Evolutionary conservation across 2,888 invertebrate species (phyloP).

Genomic region (Brachyopa scutellaris): DNA sequence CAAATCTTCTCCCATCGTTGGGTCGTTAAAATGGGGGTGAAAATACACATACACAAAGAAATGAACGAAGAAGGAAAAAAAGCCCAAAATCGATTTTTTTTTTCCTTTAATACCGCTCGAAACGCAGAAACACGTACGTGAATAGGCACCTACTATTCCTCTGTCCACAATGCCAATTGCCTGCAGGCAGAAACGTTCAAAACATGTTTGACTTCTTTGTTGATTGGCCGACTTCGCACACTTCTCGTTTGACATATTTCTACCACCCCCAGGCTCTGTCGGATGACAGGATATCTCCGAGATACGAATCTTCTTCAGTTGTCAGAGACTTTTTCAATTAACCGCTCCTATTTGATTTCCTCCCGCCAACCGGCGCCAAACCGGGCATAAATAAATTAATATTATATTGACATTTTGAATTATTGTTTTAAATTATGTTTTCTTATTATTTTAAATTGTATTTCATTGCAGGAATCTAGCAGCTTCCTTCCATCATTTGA

Average conservation of each 20-base stretch:
- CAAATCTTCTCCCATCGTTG: conserved; percentile 31
- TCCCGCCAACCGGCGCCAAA: neutral
- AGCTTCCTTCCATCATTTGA: conserved; percentile 82
- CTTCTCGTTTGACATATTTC: neutral
- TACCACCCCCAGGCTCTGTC: neutral
- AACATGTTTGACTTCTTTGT: conserved; percentile 39
- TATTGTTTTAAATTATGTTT: conserved; percentile 39
- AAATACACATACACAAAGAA: neutral
- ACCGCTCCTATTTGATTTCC: neutral
- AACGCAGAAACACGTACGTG: neutral
- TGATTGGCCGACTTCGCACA: conserved; percentile 23
- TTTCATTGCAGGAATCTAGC: conserved; percentile 80
- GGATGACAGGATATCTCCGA: conserved; percentile 13
- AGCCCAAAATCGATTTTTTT: conserved; percentile 16
- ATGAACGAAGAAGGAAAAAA: neutral
- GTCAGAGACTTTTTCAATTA: conserved; percentile 36
- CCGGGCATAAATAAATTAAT: neutral
- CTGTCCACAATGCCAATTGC: neutral
- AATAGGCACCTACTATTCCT: no score
- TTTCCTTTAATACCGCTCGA: neutral
- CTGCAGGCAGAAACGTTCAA: conserved; percentile 41
- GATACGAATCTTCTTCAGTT: conserved; percentile 5
- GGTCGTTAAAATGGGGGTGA: neutral
- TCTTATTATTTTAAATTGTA: conserved; percentile 66
- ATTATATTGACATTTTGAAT: neutral